A percentile compares a stretch with the other conserved stretches of the same genome.
These are phyloP conservation scores for Melipona beecheii DNA, from an alignment of 2,888 invertebrate genomes.

Conservation along the genomic window DNA sequence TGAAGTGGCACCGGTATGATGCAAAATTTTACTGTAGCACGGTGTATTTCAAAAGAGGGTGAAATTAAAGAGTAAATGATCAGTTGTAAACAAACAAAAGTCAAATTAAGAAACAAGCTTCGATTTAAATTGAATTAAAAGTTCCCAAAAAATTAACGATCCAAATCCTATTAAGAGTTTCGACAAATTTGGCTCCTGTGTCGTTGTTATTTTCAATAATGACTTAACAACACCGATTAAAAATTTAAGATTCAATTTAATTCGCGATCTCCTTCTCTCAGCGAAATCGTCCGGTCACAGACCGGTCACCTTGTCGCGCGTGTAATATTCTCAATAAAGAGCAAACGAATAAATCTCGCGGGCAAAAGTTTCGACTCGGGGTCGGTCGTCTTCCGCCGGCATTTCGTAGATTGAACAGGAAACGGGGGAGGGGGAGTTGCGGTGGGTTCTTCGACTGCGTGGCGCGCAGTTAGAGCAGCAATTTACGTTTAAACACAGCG, in stretches of 20 bases:
- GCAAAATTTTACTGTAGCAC: too few species aligned
- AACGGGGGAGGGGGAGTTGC: not conserved
- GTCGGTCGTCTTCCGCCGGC: slow-evolving; percentile 4
- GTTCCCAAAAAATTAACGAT: too few species aligned
- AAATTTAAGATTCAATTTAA: not conserved
- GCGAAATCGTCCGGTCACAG: not conserved
- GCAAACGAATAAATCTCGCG: not conserved
- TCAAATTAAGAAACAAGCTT: too few species aligned
- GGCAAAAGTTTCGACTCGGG: not conserved
- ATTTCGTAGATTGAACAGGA: slow-evolving; percentile 23
- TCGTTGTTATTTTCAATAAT: too few species aligned
- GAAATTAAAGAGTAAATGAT: too few species aligned
- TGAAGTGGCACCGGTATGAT: not conserved
- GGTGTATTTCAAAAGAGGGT: too few species aligned
- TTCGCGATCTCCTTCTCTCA: not conserved
- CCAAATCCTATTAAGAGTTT: too few species aligned
- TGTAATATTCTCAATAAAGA: not conserved
- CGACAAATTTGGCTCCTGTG: too few species aligned
- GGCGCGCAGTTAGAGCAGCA: slow-evolving; percentile 70
- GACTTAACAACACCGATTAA: too few species aligned
- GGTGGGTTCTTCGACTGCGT: slow-evolving; percentile 37
- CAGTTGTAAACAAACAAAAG: too few species aligned
- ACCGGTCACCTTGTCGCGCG: not conserved
- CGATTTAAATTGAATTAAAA: too few species aligned
- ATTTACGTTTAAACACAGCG: slow-evolving; percentile 81